These are phyloP conservation scores for Heteronetta atricapilla DNA, from an alignment of 2,113 vertebrate species.

Conservation along the genomic window DNA sequence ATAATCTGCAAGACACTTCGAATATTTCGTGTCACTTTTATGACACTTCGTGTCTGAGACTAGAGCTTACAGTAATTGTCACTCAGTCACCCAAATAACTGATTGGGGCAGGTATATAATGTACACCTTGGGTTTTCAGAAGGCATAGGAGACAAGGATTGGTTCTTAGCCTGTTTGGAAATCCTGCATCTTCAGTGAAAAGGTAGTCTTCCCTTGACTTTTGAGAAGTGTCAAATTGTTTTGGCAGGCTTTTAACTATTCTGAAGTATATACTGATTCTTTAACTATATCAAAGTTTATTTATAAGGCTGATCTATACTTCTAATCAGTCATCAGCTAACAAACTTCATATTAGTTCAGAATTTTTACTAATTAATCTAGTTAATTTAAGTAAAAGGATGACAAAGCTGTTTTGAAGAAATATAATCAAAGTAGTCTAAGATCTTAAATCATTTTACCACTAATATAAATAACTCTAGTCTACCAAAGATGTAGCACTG, in stretches of 20 bases:
- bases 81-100: background rate
- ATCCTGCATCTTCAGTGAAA: background rate
- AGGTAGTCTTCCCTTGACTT: background rate
- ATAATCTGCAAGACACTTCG: background rate
- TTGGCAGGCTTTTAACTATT: background rate
- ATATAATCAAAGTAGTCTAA: background rate
- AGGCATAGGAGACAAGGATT: background rate
- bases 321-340: background rate
- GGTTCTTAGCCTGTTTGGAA: background rate
- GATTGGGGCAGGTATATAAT: background rate
- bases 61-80: background rate
- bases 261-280: background rate
- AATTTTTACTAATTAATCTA: background rate
- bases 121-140: background rate
- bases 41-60: background rate
- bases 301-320: background rate
- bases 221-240: background rate
- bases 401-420: background rate
- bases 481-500: background rate
- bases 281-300: background rate
- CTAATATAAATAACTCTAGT: background rate
- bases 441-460: background rate
- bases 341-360: background rate
- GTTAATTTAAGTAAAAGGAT: background rate
- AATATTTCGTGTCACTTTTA: too few relatives aligned